phyloP scores from a whole-genome alignment of 1,140 invertebrate genomes.

The Anastrepha ludens region DNA sequence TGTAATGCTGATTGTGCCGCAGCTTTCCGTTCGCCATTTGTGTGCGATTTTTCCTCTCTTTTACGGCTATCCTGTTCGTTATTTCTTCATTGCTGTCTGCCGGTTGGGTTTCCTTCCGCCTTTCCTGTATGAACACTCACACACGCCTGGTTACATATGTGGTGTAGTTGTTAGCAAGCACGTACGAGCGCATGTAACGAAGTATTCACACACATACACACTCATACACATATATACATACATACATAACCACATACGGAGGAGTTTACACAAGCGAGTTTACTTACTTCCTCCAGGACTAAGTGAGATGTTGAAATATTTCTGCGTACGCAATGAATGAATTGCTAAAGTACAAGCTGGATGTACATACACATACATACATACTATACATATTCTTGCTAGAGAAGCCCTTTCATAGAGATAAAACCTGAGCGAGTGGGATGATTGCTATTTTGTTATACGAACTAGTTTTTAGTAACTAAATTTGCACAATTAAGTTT shows the following conservation, averaged over 20 bases:
- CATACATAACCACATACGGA: background rate
- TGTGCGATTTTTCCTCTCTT: constrained; percentile 40
- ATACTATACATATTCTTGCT: too few species aligned
- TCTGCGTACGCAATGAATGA: background rate
- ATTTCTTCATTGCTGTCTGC: constrained; percentile 51
- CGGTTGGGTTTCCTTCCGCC: constrained; percentile 45
- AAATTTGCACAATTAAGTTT: too few species aligned
- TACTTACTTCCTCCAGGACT: constrained; percentile 2
- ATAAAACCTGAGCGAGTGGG: too few species aligned
- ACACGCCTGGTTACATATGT: background rate
- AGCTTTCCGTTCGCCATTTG: constrained; percentile 40
- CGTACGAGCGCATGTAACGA: background rate
- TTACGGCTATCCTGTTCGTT: constrained; percentile 52
- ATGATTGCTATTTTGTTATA: too few species aligned
- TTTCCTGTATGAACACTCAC: constrained; percentile 16
- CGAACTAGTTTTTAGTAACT: too few species aligned
- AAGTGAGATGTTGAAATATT: constrained; percentile 10
- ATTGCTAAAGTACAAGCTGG: background rate
- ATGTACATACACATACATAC: background rate
- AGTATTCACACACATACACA: background rate
- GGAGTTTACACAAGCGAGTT: constrained; percentile 27
- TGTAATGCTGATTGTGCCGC: background rate
- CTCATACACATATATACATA: background rate
- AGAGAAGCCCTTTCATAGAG: background rate
- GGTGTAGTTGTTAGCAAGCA: background rate